These are phyloP conservation scores for Aethina tumida DNA, from an alignment of 1,140 invertebrate species.

Conservation along the genomic window DNA sequence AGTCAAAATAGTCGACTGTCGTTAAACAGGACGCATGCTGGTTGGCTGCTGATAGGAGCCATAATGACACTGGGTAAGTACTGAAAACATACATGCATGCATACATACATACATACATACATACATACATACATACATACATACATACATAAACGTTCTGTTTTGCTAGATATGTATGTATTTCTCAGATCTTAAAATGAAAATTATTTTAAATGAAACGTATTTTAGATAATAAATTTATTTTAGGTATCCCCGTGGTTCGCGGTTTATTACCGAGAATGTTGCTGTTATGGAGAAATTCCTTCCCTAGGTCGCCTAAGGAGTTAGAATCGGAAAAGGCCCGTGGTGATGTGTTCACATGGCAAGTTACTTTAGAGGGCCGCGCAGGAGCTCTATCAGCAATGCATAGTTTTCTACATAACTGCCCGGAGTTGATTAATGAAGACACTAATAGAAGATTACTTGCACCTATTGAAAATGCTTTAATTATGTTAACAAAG, in stretches of 20 bases:
- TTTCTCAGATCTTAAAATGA: too few relatives aligned
- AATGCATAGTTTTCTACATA: constrained; percentile 85
- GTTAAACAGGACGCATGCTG: constrained; percentile 88
- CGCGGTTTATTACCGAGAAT: constrained; percentile 83
- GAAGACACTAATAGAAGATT: constrained; percentile 85
- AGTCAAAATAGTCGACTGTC: constrained; percentile 93
- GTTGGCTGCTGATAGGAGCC: constrained; percentile 93
- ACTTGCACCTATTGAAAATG: constrained; percentile 82
- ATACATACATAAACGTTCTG: too few relatives aligned
- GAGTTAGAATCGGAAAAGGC: constrained; percentile 96
- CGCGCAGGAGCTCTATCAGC: constrained; percentile 91
- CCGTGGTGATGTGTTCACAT: constrained; percentile 95
- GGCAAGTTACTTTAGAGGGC: constrained; percentile 96
- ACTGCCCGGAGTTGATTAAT: constrained; percentile 83
- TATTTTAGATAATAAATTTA: constrained; percentile 11
- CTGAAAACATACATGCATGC: too few relatives aligned
- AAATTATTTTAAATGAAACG: background rate
- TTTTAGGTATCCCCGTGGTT: constrained; percentile 73
- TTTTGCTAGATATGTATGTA: too few relatives aligned
- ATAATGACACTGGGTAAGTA: constrained; percentile 88
- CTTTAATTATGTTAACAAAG: constrained; percentile 89
- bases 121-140: too few relatives aligned
- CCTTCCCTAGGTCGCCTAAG: constrained; percentile 90
- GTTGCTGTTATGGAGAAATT: constrained; percentile 93
- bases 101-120: too few relatives aligned